These are phyloP conservation scores for Polydrusus tereticollis DNA, from an alignment of 2,888 invertebrate genomes.

Conservation along the genomic window DNA sequence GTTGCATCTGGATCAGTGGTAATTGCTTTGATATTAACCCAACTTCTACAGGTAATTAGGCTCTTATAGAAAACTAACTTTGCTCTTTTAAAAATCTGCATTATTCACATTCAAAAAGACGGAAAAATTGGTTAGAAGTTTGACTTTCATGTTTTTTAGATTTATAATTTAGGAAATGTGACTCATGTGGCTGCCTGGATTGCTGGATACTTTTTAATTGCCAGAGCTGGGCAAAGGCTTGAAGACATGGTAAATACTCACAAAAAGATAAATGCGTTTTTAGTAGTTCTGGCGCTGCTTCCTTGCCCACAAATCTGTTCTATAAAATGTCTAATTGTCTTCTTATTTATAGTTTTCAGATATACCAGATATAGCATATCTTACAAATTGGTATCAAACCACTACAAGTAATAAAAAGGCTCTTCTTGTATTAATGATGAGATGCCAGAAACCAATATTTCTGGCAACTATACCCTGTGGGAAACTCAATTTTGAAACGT, in stretches of 20 bases:
- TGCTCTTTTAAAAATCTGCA: too few relatives aligned
- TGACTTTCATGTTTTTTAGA: not conserved
- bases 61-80: too few relatives aligned
- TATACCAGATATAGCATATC: not conserved
- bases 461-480: conserved; percentile 3
- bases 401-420: not conserved
- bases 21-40: not conserved
- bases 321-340: too few relatives aligned
- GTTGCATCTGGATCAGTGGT: not conserved
- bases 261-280: too few relatives aligned
- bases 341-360: conserved; percentile 11
- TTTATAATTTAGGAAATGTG: not conserved
- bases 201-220: not conserved
- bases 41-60: not conserved
- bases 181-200: not conserved
- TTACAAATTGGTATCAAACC: conserved; percentile 2
- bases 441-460: not conserved
- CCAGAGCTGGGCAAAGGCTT: not conserved
- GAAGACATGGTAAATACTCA: not conserved
- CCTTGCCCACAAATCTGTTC: too few relatives aligned
- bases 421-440: not conserved
- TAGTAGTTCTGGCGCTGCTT: not conserved
- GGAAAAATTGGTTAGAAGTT: too few relatives aligned
- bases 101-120: too few relatives aligned
- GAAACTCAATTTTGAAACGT: not conserved